These are phyloP conservation scores for Otolemur garnettii DNA, from an alignment of 2,113 vertebrate species.

Conservation along the genomic window DNA sequence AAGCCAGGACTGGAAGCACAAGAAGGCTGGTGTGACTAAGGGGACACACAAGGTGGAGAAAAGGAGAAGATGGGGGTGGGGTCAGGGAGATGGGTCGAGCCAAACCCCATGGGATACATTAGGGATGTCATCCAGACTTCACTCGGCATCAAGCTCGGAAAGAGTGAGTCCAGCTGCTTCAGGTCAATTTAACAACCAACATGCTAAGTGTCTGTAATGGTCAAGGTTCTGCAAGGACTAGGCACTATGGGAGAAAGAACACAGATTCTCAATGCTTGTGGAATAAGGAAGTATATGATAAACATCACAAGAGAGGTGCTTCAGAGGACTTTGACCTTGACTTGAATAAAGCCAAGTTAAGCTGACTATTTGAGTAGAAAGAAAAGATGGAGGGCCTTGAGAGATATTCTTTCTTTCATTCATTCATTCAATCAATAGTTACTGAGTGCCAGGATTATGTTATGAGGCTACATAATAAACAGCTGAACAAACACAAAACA, in stretches of 20 bases:
- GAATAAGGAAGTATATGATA: background rate
- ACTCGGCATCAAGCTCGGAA: background rate
- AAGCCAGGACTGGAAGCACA: background rate
- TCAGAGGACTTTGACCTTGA: background rate
- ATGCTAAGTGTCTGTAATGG: background rate
- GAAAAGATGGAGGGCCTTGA: background rate
- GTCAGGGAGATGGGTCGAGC: background rate
- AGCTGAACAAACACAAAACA: background rate
- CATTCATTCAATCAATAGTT: background rate
- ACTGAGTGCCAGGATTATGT: background rate
- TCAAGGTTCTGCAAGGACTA: background rate
- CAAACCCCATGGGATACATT: rapidly evolving
- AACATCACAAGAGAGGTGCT: background rate
- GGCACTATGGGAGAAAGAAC: background rate
- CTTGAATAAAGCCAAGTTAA: background rate
- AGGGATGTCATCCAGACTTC: background rate
- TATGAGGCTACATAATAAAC: background rate
- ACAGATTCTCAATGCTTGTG: background rate
- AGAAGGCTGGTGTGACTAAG: background rate
- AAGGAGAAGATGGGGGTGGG: background rate
- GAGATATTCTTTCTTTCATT: background rate
- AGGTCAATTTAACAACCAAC: background rate
- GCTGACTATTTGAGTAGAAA: slow-evolving; percentile 10
- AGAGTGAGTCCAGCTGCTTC: background rate
- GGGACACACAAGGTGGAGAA: background rate